These are phyloP conservation scores for Drymonia ruficornis DNA, from an alignment of 2,888 invertebrate genomes.

Conservation along the genomic window DNA sequence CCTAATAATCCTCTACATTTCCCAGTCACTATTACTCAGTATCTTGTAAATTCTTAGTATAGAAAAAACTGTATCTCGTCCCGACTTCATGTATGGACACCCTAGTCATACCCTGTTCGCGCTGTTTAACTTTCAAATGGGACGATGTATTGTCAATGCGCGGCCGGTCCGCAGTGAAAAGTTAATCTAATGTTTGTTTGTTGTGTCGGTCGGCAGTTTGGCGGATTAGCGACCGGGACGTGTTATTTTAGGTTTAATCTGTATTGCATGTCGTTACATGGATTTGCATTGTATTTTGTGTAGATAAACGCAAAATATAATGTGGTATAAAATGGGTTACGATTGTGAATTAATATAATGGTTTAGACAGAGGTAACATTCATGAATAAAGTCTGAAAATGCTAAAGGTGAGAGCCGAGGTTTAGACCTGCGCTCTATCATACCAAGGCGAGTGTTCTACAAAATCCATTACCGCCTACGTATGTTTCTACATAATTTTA, in stretches of 20 bases:
- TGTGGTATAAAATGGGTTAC: background rate
- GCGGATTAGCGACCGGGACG: constrained; percentile 1
- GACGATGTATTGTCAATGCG: constrained; percentile 1
- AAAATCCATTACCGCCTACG: too few species aligned
- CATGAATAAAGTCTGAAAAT: too few species aligned
- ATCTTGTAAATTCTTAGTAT: too few species aligned
- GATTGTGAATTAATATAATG: too few species aligned
- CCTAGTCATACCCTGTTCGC: background rate
- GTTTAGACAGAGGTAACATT: too few species aligned
- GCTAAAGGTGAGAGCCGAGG: too few species aligned
- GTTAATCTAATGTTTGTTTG: constrained; percentile 4
- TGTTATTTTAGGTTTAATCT: constrained; percentile 3
- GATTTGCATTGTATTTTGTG: background rate
- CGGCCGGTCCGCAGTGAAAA: background rate
- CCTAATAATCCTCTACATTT: too few species aligned
- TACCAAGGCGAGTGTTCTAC: too few species aligned
- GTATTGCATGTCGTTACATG: background rate
- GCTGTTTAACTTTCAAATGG: constrained; percentile 5
- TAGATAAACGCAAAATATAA: background rate
- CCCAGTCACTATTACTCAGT: too few species aligned
- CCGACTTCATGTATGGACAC: background rate
- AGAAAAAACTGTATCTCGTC: too few species aligned
- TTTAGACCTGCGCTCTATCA: too few species aligned
- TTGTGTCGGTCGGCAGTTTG: background rate
- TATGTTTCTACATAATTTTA: background rate